Evolutionary conservation across 2,113 vertebrate genomes (phyloP), one percentile per base, ranked within the genome.

Genomic region (Seriola dumerili): DNA sequence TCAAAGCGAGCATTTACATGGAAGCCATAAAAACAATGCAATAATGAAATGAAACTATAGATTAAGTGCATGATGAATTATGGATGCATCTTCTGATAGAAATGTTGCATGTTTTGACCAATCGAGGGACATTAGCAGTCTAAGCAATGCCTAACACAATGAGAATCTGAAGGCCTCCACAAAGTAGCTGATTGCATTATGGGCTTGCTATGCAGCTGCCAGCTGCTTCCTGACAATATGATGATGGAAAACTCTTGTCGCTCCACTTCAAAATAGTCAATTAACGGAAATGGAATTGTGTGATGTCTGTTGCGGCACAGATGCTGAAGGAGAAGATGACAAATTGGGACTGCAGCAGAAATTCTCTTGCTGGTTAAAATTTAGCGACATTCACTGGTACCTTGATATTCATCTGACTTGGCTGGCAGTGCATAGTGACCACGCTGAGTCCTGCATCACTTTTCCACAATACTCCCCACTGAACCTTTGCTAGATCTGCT

Each of bases 191-290:
- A 90, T 91, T 94, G 84, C 85, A 86, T 90, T 89, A 83, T 63
- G 70, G 81, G 68, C 80, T 77, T 80, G 71, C 84, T 72, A 16
- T 80, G 84, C 92, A 93, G 91, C 88, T 93, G 91, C 50, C 92
- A 94, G 91, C 90, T 93, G 93, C 81, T 92, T 91, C 86, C 81
- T 89, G 87, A 92, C 89, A 92, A 92, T 84, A 85, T 78, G 68
- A 90, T 89, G 89, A 92, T 88, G 64, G 62, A 92, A 92, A 86
- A 88, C 88, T 89, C 85, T 91, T 58, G 63, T 86, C 32, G 64
- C 68, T 80, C 85, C 76, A 86, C 88, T 91, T 89, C 87, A 88
- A 90, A 86, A 88, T 78, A 88, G 83, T 91, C 88, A 91, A 92
- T 93, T 93, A 93, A 87, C 68, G 59, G 58, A 85, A 90, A 84